These are phyloP conservation scores for Oreochromis tanganicae DNA, from an alignment of 2,113 vertebrate genomes.

Conservation along the genomic window DNA sequence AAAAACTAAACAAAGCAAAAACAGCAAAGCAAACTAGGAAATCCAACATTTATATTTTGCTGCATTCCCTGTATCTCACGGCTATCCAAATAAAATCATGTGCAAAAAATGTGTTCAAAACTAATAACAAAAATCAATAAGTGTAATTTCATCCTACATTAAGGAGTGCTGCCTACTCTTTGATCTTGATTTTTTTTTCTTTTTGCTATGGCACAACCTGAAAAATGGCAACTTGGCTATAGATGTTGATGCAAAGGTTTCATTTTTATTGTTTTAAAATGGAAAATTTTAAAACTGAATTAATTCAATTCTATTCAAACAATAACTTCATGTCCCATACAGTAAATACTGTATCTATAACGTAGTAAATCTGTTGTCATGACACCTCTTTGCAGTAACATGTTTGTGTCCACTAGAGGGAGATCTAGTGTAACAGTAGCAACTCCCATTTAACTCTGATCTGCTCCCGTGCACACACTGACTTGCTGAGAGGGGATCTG, in stretches of 20 bases:
- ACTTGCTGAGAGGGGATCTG: neutral
- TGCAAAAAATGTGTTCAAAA: neutral
- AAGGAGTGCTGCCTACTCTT: neutral
- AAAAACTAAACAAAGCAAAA: constrained; percentile 1
- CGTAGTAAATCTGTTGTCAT: neutral
- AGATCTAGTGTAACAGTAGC: neutral
- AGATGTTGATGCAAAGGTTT: neutral
- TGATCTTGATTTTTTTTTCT: neutral
- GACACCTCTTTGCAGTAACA: neutral
- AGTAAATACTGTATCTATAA: neutral
- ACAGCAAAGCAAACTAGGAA: neutral
- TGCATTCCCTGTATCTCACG: neutral
- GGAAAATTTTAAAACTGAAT: neutral
- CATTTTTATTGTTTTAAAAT: neutral
- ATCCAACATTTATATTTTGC: neutral
- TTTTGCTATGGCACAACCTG: neutral
- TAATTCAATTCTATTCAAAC: neutral
- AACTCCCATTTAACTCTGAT: neutral
- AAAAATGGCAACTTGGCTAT: neutral
- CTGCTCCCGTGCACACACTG: neutral
- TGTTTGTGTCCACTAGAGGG: constrained; percentile 30
- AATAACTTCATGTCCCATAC: neutral
- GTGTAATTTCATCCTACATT: neutral
- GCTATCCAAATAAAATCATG: neutral
- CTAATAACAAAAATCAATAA: neutral